A percentile compares a stretch with the other conserved stretches of the same genome.
Conservation (phyloP, 2,888 invertebrate genomes). For the Harpalus rufipes region DNA sequence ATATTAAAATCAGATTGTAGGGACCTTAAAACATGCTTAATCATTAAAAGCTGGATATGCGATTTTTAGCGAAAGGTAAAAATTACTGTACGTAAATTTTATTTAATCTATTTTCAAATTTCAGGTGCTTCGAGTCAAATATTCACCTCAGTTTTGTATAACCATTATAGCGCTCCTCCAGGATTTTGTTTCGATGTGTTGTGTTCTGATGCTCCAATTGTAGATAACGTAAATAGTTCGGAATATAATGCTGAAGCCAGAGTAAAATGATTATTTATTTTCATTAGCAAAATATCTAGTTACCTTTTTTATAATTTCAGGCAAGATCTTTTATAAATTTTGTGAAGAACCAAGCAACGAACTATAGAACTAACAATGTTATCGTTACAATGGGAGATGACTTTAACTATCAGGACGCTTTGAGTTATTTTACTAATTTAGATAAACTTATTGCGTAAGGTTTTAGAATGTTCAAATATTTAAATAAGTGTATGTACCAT, state of each 20-base stretch:
- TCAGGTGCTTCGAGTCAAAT: slow-evolving; percentile 75
- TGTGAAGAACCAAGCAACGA: slow-evolving; percentile 79
- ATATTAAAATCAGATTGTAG: too few species aligned
- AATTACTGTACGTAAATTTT: too few species aligned
- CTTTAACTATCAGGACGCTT: slow-evolving; percentile 86
- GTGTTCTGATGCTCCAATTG: slow-evolving; percentile 79
- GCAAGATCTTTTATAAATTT: slow-evolving; percentile 80
- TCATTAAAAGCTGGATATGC: too few species aligned
- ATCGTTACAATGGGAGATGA: slow-evolving; percentile 95
- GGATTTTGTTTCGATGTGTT: slow-evolving; percentile 83
- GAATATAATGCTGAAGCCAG: slow-evolving; percentile 79
- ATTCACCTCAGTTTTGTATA: slow-evolving; percentile 81
- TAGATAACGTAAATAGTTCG: slow-evolving; percentile 78
- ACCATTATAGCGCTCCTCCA: slow-evolving; percentile 80
- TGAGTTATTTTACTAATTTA: slow-evolving; percentile 79
- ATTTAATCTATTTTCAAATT: too few species aligned
- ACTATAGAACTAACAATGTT: slow-evolving; percentile 86
- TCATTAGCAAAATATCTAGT: not conserved
- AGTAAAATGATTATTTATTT: slow-evolving; percentile 67
- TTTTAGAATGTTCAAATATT: not conserved
- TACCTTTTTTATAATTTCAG: slow-evolving; percentile 71
- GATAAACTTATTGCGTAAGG: slow-evolving; percentile 75
- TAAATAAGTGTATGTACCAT: not conserved
- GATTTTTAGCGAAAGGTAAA: too few species aligned
- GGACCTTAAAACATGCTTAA: too few species aligned